phyloP scores from a whole-genome alignment of 1,140 invertebrate species.

The Ridgeia piscesae region DNA sequence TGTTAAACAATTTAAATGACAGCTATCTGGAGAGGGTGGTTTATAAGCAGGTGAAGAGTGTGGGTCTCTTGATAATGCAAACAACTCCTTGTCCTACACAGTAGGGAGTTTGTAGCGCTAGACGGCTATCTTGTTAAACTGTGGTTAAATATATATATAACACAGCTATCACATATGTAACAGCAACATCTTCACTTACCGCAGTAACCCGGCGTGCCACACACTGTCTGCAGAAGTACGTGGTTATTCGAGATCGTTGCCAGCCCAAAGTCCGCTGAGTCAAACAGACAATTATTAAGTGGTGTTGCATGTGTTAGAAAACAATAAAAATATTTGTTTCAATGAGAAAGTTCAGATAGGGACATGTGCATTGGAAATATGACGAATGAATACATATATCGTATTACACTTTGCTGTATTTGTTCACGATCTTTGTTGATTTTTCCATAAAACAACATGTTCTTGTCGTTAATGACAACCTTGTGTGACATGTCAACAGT shows the following conservation, averaged over 20 bases:
- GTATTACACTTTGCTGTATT: background rate
- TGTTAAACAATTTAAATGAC: too few species aligned
- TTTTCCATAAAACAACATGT: background rate
- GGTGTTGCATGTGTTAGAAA: background rate
- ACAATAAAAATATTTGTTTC: too few species aligned
- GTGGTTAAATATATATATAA: background rate
- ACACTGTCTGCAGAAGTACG: conserved; percentile 56
- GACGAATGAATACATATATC: background rate
- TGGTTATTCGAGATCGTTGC: conserved; percentile 53
- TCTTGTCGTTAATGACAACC: background rate
- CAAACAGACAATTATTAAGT: background rate
- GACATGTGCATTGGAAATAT: background rate
- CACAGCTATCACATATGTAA: background rate
- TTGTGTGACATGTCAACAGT: background rate
- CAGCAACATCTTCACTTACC: conserved; percentile 5
- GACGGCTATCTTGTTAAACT: too few species aligned
- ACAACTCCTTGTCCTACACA: too few species aligned
- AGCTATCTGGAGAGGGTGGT: too few species aligned
- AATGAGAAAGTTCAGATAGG: background rate
- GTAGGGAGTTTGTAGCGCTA: too few species aligned
- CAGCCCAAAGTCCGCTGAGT: conserved; percentile 60
- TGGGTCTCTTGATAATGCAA: too few species aligned
- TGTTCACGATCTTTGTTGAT: background rate
- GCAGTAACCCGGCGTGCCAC: conserved; percentile 58
- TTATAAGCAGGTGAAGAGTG: too few species aligned